Conservation (phyloP, 1,140 invertebrate species). For the Phthorimaea operculella region DNA sequence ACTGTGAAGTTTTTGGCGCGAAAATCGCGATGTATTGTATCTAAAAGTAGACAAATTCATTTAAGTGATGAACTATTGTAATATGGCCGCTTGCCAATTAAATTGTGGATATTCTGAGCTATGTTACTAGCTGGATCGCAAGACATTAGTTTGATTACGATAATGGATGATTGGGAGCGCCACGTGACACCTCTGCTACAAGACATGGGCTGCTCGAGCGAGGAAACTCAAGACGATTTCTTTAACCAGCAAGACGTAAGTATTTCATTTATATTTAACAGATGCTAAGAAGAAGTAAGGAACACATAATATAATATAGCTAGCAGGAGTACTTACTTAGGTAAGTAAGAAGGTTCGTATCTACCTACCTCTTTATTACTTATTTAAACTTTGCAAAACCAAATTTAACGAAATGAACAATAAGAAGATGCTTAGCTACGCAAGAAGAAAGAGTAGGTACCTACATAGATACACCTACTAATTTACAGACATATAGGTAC, state of each 20-base stretch:
- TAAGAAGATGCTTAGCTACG: too few species aligned
- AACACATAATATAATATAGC: too few species aligned
- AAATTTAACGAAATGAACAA: too few species aligned
- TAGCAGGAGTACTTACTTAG: too few species aligned
- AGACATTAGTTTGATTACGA: slow-evolving; percentile 33
- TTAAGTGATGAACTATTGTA: slow-evolving; percentile 35
- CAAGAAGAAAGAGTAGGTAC: too few species aligned
- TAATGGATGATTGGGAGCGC: slow-evolving; percentile 68
- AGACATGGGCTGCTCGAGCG: slow-evolving; percentile 64
- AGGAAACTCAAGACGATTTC: slow-evolving; percentile 66
- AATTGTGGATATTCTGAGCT: slow-evolving; percentile 46
- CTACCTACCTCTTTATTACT: too few species aligned
- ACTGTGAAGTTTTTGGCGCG: slow-evolving; percentile 54
- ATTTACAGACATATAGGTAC: too few species aligned
- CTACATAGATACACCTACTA: too few species aligned
- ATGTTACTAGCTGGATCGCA: slow-evolving; percentile 36
- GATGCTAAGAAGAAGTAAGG: too few species aligned
- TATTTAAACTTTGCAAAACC: too few species aligned
- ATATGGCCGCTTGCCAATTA: slow-evolving; percentile 33
- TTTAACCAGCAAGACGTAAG: slow-evolving; percentile 67
- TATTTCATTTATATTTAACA: slow-evolving; percentile 10
- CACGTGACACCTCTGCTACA: slow-evolving; percentile 65
- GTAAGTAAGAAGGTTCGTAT: too few species aligned
- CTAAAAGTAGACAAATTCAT: slow-evolving; percentile 14
- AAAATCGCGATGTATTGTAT: slow-evolving; percentile 28